Evolutionary conservation across 2,797 vertebrate genomes (phyloP).

Genomic region (Malacoctenus gilli): DNA sequence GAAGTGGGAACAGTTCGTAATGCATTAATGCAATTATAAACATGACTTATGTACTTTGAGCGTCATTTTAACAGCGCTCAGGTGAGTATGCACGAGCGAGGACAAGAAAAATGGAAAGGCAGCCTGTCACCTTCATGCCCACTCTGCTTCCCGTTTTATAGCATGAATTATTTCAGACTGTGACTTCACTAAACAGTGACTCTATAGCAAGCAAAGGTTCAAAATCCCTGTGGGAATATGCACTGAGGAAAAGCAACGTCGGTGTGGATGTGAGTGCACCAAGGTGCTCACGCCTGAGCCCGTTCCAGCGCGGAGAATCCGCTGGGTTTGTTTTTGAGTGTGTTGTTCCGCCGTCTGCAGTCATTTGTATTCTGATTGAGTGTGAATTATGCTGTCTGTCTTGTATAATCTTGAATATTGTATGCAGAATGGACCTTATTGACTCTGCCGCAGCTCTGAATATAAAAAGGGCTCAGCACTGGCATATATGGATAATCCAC

Average conservation of each 20-base stretch:
- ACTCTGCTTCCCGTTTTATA: conserved; percentile 22
- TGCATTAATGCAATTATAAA: no score
- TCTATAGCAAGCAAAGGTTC: conserved; percentile 25
- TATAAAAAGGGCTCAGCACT: conserved; percentile 76
- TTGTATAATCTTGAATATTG: conserved; percentile 84
- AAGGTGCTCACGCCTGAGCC: conserved; percentile 48
- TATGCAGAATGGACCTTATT: conserved; percentile 82
- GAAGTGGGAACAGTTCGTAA: conserved; percentile 6
- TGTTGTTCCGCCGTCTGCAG: conserved; percentile 64
- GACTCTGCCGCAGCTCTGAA: conserved; percentile 75
- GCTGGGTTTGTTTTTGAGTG: conserved; percentile 74
- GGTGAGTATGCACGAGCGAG: conserved; percentile 4
- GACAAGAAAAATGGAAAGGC: conserved; percentile 5
- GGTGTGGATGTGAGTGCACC: conserved; percentile 3
- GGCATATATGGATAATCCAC: conserved; percentile 79
- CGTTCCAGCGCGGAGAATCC: conserved; percentile 63
- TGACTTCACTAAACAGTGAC: conserved; percentile 34
- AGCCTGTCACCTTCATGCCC: conserved; percentile 58
- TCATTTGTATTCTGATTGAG: conserved; percentile 82
- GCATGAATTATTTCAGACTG: conserved; percentile 37
- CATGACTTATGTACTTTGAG: conserved; percentile 14
- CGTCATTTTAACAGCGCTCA: conserved; percentile 45
- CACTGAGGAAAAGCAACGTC: conserved; percentile 13
- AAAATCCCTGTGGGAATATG: conserved; percentile 19
- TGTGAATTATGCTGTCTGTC: conserved; percentile 80